Evolutionary conservation across 2,888 invertebrate species (phyloP), one percentile per base, ranked within the genome.

Genomic region (Cerceris ruficornis): DNA sequence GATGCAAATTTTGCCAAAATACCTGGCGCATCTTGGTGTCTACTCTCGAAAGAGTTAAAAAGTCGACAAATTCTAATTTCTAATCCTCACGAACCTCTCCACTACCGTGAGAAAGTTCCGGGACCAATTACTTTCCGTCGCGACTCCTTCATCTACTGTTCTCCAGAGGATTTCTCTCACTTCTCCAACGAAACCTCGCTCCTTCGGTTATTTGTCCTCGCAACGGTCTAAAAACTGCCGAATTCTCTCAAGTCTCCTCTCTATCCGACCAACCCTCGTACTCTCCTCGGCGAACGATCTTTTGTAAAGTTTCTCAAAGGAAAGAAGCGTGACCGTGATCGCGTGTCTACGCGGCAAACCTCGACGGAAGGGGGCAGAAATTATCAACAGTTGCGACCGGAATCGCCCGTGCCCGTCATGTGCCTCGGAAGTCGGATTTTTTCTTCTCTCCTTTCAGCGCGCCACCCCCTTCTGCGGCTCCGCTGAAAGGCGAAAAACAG

Each of bases 351-450:
- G 2, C 49, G 59, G 43, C 65, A 62, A 49, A 6, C 49, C 54
- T 69, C 67, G 52, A 42, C 43, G 62, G 61, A 60, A 60, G 69
- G 76, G 59, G 43, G 50, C 54, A 54, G 62, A 64, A 74, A 74
- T 69, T 74, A 69, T 8, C 58, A 68, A 62, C 62, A 83, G 82
- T 83, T 83, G 82, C 70, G 82, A 80, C 83, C 77, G 86, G 84
- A 88, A 85, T 86, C 84, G 87, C 84, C 87, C 83, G 73, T 69
- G 70, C 71, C 75, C 89, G 89, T 86, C 90, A 91, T 89, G 85
- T 91, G 90, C 85, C 86, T 87, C 85, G 83, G 84, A 84, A 78
- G 81, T 87, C 82, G 64, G 74, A 69, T 41, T 62, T 64, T 57
- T 58, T 68, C 15, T 57, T 43, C 57, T 60, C 55, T 55, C 17